Evolutionary conservation across 2,888 invertebrate species (phyloP).

Genomic region (Agrilus mali): DNA sequence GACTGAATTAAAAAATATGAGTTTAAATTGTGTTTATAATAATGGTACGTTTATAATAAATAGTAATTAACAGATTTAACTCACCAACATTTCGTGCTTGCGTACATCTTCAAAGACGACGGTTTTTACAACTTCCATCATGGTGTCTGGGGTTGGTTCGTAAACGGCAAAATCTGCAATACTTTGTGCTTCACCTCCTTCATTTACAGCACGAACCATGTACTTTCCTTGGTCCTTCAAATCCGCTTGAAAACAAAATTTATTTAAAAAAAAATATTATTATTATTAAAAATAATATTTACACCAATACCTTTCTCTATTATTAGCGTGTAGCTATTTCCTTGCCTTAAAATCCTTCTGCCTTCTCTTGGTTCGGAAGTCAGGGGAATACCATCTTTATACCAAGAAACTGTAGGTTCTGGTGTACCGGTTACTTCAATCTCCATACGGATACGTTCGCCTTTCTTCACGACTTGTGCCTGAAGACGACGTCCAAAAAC

Average conservation of each 20-base stretch:
- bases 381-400: slow-evolving; percentile 55
- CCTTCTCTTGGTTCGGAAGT: slow-evolving; percentile 39
- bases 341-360: slow-evolving; percentile 46
- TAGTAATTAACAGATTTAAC: slow-evolving; percentile 9
- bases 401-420: slow-evolving; percentile 60
- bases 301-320: slow-evolving; percentile 52
- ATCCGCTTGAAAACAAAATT: slow-evolving; percentile 35
- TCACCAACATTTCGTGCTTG: slow-evolving; percentile 35
- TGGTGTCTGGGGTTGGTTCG: slow-evolving; percentile 54
- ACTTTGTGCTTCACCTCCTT: slow-evolving; percentile 71
- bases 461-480: slow-evolving; percentile 59
- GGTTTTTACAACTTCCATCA: slow-evolving; percentile 55
- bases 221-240: slow-evolving; percentile 62
- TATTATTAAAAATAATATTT: not conserved
- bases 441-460: slow-evolving; percentile 59
- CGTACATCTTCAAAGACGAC: slow-evolving; percentile 46
- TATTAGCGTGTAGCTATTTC: slow-evolving; percentile 53
- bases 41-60: slow-evolving; percentile 1
- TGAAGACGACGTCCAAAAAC: slow-evolving; percentile 67
- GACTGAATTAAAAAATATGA: slow-evolving; percentile 10
- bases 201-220: slow-evolving; percentile 60
- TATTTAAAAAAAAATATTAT: not conserved
- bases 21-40: not conserved
- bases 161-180: slow-evolving; percentile 66
- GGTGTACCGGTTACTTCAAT: slow-evolving; percentile 70